Base-by-base conservation (phyloP, 1,140 invertebrate species). In the Mesaphorura yosii region DNA sequence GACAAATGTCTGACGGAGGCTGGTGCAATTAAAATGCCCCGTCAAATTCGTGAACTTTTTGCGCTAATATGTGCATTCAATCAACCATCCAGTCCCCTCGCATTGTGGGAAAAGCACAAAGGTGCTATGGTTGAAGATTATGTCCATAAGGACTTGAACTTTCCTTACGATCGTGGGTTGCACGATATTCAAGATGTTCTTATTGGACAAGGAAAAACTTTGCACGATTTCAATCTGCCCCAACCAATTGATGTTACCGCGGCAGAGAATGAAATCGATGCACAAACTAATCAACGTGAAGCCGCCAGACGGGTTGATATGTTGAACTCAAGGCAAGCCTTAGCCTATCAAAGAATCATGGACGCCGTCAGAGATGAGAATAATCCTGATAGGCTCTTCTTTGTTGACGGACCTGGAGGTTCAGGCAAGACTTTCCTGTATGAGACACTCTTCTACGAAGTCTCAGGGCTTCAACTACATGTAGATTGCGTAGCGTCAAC, bases 11-110 rank as follows among this genome's bases (percentile, higher is more conserved):
- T 65, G 3, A 20, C 28, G 15, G 63, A 65, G 19, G 58, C 63
- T 54, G 49, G 42, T 5, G 2, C 23, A 3, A 48, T 47, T 22
- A 3, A 53, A 27, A 46, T 46, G 39, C 60, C 63, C 14, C 17
- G 19, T 17, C 47, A 64, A 41, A 29, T 67, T 4, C 28, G 63
- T 22, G 37, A 63, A 19, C 53, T 71, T 62, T 71, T 67, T 60
- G 62, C 55, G 3, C 48, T 51, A 0, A 63, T 66, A 10, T 59
- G 57, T 27, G 17, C 51, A 2, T 53, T 44, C 23, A 51, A 56
- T 37, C n/a, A 37, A 6, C 48, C 51, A 12, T 44, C 55, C 0
- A 37, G 62, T 51, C 31, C 63, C 10, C 10, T 28, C 15, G 20
- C 31, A 10, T 27, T 66, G 0, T 66, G 58, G 55, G 37, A 53